Evolutionary conservation across 2,888 invertebrate species (phyloP).

Genomic region (Panopea generosa): DNA sequence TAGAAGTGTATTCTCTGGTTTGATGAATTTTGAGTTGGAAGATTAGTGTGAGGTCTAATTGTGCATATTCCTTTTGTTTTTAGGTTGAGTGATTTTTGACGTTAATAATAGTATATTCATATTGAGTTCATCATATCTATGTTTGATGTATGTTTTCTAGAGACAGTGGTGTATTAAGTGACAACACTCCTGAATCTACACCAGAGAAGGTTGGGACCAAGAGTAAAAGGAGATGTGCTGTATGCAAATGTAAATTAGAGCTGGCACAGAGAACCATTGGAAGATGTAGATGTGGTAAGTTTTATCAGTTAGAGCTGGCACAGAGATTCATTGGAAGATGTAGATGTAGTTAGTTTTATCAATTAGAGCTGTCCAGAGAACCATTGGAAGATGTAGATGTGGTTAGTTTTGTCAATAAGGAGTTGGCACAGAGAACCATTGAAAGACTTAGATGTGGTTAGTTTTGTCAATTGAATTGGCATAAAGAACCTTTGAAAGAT

Average conservation of each 20-base stretch:
- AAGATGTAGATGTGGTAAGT: slow-evolving; percentile 83
- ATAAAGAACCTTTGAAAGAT: not conserved
- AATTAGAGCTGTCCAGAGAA: too few species aligned
- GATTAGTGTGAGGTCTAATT: too few species aligned
- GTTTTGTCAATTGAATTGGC: too few species aligned
- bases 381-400: not conserved
- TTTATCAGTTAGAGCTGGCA: too few species aligned
- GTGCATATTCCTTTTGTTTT: too few species aligned
- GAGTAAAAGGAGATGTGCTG: slow-evolving; percentile 82
- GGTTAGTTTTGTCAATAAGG: too few species aligned
- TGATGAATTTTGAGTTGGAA: too few species aligned
- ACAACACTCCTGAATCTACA: slow-evolving; percentile 59
- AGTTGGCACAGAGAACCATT: too few species aligned
- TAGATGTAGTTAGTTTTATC: not conserved
- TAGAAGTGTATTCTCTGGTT: too few species aligned
- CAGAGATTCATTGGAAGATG: not conserved
- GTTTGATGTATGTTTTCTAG: slow-evolving; percentile 26
- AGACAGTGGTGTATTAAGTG: slow-evolving; percentile 63
- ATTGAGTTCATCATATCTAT: too few species aligned
- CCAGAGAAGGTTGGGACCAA: slow-evolving; percentile 73
- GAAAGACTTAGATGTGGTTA: not conserved
- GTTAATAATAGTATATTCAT: too few species aligned
- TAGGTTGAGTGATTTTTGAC: too few species aligned
- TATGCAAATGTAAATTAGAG: slow-evolving; percentile 82
- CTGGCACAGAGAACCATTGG: slow-evolving; percentile 84